Percentiles rank a stretch among this genome's conserved stretches.
These are phyloP conservation scores for Poicephalus meyeri DNA, from an alignment of 2,113 vertebrate genomes.

Conservation along the genomic window DNA sequence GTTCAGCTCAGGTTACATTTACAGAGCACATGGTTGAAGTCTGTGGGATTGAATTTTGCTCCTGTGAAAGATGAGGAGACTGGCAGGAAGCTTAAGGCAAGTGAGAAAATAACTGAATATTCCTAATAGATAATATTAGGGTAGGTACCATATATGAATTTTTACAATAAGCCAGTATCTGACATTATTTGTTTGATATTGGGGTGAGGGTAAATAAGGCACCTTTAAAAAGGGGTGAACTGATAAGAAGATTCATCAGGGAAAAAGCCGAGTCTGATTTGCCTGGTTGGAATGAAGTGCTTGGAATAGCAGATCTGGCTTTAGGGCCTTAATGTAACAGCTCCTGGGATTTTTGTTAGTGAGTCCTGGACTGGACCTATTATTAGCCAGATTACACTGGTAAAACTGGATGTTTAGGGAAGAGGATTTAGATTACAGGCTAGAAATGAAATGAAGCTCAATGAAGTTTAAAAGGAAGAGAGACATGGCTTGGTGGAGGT, in stretches of 20 bases:
- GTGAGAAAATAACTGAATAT: neutral
- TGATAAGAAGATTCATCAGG: neutral
- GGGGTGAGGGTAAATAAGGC: neutral
- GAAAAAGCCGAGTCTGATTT: neutral
- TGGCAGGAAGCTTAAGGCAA: neutral
- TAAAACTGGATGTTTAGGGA: neutral
- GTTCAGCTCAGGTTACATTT: neutral
- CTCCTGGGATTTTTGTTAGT: neutral
- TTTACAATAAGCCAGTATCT: neutral
- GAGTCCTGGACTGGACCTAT: neutral
- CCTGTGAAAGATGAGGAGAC: neutral
- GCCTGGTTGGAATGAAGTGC: fast-evolving
- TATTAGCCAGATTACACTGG: fast-evolving
- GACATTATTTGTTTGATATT: neutral
- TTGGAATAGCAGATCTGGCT: neutral
- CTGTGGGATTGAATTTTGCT: neutral
- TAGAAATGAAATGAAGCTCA: neutral
- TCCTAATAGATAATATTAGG: neutral
- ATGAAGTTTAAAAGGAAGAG: neutral
- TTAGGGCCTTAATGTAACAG: neutral
- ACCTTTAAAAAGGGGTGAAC: neutral
- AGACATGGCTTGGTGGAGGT: neutral
- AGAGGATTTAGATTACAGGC: neutral
- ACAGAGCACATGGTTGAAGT: fast-evolving
- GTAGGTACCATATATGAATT: neutral